Evolutionary conservation across 23 tunicate genomes (phyloP).

Genomic region (Trididemnum clinides): DNA sequence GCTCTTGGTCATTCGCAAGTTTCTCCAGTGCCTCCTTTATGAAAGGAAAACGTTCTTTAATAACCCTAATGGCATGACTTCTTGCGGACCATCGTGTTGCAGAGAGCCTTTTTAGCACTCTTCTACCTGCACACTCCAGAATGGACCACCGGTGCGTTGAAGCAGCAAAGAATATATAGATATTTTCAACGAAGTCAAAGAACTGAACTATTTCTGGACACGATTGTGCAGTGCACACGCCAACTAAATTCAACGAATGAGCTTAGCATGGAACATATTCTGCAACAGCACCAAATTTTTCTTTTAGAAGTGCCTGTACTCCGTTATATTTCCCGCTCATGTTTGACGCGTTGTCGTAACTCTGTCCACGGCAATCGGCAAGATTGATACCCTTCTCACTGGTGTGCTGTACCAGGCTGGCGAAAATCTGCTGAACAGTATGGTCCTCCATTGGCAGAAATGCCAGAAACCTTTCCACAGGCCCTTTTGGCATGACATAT

Average conservation of each 20-base stretch:
- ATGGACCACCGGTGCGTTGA: conserved; percentile 34
- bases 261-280: conserved; percentile 32
- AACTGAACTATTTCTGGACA: conserved; percentile 20
- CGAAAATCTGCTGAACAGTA: too few species aligned
- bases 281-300: conserved; percentile 22
- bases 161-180: conserved; percentile 20
- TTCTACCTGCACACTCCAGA: conserved; percentile 14
- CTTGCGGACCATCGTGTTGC: conserved; percentile 29
- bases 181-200: conserved; percentile 24
- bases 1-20: neutral
- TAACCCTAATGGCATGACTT: conserved; percentile 22
- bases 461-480: too few species aligned
- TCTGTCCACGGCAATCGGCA: too few species aligned
- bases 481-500: too few species aligned
- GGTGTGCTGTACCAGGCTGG: too few species aligned
- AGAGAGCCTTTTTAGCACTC: conserved; percentile 28
- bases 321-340: too few species aligned
- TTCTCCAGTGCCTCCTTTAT: neutral
- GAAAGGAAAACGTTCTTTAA: neutral
- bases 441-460: too few species aligned
- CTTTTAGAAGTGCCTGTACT: conserved; percentile 25
- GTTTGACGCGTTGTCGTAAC: too few species aligned
- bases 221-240: conserved; percentile 20
- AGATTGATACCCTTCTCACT: too few species aligned
- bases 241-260: neutral